These are phyloP conservation scores for Autographa pulchrina DNA, from an alignment of 2,888 invertebrate genomes.

Conservation along the genomic window DNA sequence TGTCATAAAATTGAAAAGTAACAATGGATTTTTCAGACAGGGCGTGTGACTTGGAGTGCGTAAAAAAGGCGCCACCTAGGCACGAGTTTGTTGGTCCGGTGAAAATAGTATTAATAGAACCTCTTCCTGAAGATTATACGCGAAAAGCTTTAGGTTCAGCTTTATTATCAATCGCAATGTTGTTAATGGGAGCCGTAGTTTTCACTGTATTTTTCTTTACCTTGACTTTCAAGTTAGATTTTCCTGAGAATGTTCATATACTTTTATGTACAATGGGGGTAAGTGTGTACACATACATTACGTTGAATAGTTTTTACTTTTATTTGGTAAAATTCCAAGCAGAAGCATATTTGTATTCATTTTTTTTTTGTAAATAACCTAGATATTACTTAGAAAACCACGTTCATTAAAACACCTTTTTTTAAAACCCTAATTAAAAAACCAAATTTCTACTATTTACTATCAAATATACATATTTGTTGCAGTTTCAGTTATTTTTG, in stretches of 20 bases:
- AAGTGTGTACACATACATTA: slow-evolving; percentile 47
- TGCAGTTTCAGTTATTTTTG: slow-evolving; percentile 48
- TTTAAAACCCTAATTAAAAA: neutral
- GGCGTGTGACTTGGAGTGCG: slow-evolving; percentile 71
- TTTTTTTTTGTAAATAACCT: too few relatives aligned
- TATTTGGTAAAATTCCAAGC: too few relatives aligned
- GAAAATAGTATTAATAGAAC: slow-evolving; percentile 75
- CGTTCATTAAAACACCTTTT: neutral
- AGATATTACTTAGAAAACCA: neutral
- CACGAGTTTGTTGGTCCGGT: slow-evolving; percentile 76
- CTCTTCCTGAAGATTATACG: slow-evolving; percentile 58
- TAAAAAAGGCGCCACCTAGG: slow-evolving; percentile 28
- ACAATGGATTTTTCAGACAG: slow-evolving; percentile 29
- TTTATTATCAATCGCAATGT: slow-evolving; percentile 63
- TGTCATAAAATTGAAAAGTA: slow-evolving; percentile 15
- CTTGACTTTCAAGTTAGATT: slow-evolving; percentile 55
- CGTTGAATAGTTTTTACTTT: too few relatives aligned
- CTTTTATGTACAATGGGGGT: slow-evolving; percentile 74
- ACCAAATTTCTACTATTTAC: neutral
- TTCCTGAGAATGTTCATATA: slow-evolving; percentile 65
- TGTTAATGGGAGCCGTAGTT: slow-evolving; percentile 66
- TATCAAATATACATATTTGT: slow-evolving; percentile 14
- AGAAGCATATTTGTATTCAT: too few relatives aligned
- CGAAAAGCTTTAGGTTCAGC: slow-evolving; percentile 62
- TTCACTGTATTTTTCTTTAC: slow-evolving; percentile 65